Evolutionary conservation across 1,140 invertebrate genomes (phyloP).

Genomic region (Sarcophaga peregrina): DNA sequence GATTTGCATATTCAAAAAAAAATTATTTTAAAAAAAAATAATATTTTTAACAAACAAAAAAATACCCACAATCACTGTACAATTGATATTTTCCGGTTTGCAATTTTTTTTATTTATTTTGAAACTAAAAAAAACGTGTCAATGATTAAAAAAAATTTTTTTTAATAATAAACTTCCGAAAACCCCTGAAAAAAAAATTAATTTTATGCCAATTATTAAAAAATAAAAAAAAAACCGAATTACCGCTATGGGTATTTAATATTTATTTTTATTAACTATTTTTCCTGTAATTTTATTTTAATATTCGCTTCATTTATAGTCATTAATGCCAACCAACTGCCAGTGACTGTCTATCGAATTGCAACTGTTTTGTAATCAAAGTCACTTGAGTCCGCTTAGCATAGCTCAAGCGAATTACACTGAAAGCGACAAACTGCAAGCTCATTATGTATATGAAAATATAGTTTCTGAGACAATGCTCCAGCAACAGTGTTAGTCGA

Average conservation of each 20-base stretch:
- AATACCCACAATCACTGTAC: conserved; percentile 10
- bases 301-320: too few relatives aligned
- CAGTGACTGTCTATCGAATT: too few relatives aligned
- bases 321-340: too few relatives aligned
- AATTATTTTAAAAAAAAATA: background rate
- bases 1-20: conserved; percentile 26
- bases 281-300: too few relatives aligned
- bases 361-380: too few relatives aligned
- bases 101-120: background rate
- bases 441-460: too few relatives aligned
- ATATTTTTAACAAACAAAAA: too few relatives aligned
- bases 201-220: background rate
- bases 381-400: too few relatives aligned
- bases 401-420: background rate
- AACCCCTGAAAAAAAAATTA: background rate
- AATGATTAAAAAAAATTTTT: background rate
- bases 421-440: background rate
- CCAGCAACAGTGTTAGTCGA: background rate
- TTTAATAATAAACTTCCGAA: background rate
- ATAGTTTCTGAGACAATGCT: too few relatives aligned
- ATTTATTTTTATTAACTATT: too few relatives aligned
- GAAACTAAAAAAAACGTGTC: background rate
- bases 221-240: background rate
- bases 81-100: conserved; percentile 37
- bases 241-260: too few relatives aligned